Evolutionary conservation across 2,113 vertebrate species (phyloP), one percentile per base, ranked within the genome.

Genomic region (Pantherophis guttatus): DNA sequence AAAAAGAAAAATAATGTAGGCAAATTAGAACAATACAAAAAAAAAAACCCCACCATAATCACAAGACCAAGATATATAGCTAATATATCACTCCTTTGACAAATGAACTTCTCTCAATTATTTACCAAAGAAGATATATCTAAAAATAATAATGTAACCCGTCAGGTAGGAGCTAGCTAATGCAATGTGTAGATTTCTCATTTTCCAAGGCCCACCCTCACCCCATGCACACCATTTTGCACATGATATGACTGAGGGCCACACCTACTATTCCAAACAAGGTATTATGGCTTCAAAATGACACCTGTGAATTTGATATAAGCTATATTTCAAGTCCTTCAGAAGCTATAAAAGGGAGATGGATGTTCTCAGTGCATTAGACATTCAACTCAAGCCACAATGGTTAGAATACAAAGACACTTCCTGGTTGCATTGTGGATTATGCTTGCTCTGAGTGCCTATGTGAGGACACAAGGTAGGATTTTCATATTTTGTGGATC

Each of bases 311-410:
- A 33, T 48, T 9, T 12, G 26, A 90, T 33, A 85, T 89, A 44
- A 85, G 65, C 3, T 54, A 89, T 8, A 58, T 58, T 89, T 81
- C 92, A 85, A 62, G 29, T 86, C 33, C 29, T 52, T 86, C 55
- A 90, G 39, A 93, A 93, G 70, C 70, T 93, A 90, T 93, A 93
- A 90, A 93, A 93, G 29, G 65, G 11, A 59, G 70, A 86, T 86
- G 88, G 44, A 17, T 52, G 12, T 86, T 62, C 54, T 86, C 55
- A 59, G 29, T 17, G 1, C 26, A 86, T 53, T 21, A 39, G 19
- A 58, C 26, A 8, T 52, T 55, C 55, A 50, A 17, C 24, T 39
- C 29, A 24, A 58, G 17, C 87, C 39, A 52, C 15, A n/a, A 86
- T 86, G 88, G 44, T 11, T 52, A 21, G 92, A 39, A 85, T 59